Conservation (phyloP, 2,888 invertebrate genomes). For the Brachylomia viminalis region DNA sequence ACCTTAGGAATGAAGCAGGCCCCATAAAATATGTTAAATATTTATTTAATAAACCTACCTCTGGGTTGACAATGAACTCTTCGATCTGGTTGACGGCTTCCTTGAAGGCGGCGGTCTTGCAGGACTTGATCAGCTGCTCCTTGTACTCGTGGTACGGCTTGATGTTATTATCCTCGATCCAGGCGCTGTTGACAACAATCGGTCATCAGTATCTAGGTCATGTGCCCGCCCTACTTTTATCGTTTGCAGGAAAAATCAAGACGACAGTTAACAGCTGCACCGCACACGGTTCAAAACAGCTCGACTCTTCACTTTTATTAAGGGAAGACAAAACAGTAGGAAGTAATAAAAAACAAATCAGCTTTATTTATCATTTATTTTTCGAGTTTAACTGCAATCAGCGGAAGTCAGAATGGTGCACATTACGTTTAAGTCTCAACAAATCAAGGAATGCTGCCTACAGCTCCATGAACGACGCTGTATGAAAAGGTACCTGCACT, state of each 20-base stretch:
- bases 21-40: neutral
- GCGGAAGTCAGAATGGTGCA: neutral
- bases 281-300: neutral
- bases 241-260: neutral
- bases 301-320: neutral
- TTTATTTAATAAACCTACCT: constrained; percentile 82
- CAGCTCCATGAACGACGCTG: no score
- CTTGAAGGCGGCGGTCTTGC: constrained; percentile 94
- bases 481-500: neutral
- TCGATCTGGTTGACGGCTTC: constrained; percentile 95
- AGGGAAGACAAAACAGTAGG: neutral
- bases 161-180: constrained; percentile 96
- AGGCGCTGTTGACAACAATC: constrained; percentile 92
- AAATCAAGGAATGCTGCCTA: neutral
- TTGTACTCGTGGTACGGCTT: constrained; percentile 95
- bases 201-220: constrained; percentile 22
- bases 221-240: neutral
- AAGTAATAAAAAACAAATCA: constrained; percentile 6
- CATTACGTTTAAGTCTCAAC: neutral
- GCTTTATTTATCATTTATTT: neutral
- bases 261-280: neutral
- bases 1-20: neutral
- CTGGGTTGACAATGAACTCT: constrained; percentile 93
- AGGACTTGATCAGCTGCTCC: constrained; percentile 93
- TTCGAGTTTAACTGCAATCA: neutral